Evolutionary conservation across 2,797 vertebrate species (phyloP), one percentile per base, ranked within the genome.

Genomic region (Pangasius macronema): DNA sequence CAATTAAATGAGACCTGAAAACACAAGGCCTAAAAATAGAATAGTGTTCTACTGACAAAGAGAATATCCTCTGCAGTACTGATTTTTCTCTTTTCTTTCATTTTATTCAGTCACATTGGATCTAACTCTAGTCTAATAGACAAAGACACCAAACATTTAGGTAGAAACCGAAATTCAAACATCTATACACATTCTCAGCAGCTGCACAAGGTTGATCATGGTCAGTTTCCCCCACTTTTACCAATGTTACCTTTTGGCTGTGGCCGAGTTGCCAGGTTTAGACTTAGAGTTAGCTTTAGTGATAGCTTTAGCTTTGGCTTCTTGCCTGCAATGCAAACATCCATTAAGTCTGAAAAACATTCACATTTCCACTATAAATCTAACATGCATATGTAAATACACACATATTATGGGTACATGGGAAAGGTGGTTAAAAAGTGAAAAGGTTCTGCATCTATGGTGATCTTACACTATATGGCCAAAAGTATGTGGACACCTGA

Each of bases 271-370:
- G 94, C 91, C 94, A 86, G 91, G 93, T 95, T 96, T 96, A 95
- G 93, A 91, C 90, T 94, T 95, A 95, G 94, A 85, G 24, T 91
- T 95, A 96, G 93, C 92, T 95, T 96, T 92, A 92, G 88, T 59
- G 67, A 88, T 96, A 94, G 93, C 92, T 95, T 95, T 96, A 93
- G 94, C 51, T 95, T 95, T 96, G 93, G 93, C 42, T 91, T 94
- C 89, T 91, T 89, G 94, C 94, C 96, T 96, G 95, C 89, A 96
- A 96, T 86, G 95, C 93, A 95, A 95, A 96, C 82, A 91, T 67
- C 72, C 59, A 87, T 88, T 89, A 86, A 77, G 79, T 80, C 76
- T 75, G 39, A 84, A 84, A 82, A 88, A 88, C 81, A 88, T 55
- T 81, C 46, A 80, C 53, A 86, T 85, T 81, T 83, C 46, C 84